Evolutionary conservation across 2,797 vertebrate genomes (phyloP).

Genomic region (Gymnothorax reevesii): DNA sequence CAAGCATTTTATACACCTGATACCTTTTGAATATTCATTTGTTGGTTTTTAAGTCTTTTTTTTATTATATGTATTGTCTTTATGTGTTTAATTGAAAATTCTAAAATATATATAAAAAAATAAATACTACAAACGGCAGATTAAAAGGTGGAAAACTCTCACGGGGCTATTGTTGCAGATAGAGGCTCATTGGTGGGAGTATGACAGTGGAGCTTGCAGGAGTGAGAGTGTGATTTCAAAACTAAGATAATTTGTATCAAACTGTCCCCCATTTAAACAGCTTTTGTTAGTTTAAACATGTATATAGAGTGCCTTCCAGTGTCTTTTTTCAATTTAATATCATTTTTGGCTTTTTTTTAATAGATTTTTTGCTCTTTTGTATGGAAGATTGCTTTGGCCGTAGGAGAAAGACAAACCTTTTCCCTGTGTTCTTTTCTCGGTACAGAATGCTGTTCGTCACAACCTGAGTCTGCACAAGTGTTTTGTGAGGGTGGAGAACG

Average conservation of each 20-base stretch:
- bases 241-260: background rate
- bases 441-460: conserved; percentile 59
- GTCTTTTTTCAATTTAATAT: background rate
- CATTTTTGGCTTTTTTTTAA: background rate
- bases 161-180: background rate
- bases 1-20: too few relatives aligned
- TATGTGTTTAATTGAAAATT: too few relatives aligned
- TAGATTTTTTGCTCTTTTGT: background rate
- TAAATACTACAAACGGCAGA: background rate
- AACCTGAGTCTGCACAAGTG: conserved; percentile 84
- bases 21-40: too few relatives aligned
- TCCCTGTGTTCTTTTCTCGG: background rate
- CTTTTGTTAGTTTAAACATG: background rate
- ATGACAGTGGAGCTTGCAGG: background rate
- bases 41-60: too few relatives aligned
- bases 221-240: background rate
- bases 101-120: too few relatives aligned
- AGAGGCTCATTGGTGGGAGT: background rate
- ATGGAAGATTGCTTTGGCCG: background rate
- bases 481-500: conserved; percentile 81
- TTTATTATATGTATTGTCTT: too few relatives aligned
- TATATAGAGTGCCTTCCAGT: background rate
- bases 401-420: background rate
- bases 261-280: background rate
- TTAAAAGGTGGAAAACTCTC: background rate